Conservation (phyloP, 1,140 invertebrate species). For the Drosophila pseudoananassae region DNA sequence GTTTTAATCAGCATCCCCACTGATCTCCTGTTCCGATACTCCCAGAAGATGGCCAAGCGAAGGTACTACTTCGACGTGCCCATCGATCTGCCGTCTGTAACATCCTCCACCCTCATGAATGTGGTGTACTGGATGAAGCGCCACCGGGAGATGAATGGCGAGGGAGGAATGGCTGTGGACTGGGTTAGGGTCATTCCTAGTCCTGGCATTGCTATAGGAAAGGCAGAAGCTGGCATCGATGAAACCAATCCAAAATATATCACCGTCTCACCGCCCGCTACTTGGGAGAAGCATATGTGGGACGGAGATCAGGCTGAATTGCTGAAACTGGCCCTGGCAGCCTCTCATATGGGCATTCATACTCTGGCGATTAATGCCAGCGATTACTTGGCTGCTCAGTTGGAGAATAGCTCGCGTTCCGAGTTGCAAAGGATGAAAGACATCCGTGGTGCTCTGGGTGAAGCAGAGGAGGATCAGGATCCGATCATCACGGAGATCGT, state of each 20-base stretch:
- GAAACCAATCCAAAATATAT: not conserved
- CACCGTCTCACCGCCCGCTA: not conserved
- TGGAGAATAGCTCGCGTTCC: constrained; percentile 6
- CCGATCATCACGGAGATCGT: not conserved
- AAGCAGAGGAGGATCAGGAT: not conserved
- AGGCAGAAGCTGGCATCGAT: not conserved
- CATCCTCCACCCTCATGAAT: constrained; percentile 21
- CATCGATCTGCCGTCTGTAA: constrained; percentile 30
- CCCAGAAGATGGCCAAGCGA: constrained; percentile 4
- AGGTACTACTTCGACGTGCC: constrained; percentile 4
- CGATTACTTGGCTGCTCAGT: constrained; percentile 19
- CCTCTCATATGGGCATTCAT: constrained; percentile 32
- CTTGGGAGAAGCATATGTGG: constrained; percentile 9
- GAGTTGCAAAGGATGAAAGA: not conserved
- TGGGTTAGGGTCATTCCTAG: too few species aligned
- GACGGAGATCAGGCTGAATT: constrained; percentile 26
- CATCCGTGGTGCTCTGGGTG: constrained; percentile 4
- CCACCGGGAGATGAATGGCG: constrained; percentile 6
- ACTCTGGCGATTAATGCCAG: constrained; percentile 18
- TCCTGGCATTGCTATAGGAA: too few species aligned
- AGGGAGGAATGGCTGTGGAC: not conserved
- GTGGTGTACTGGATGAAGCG: constrained; percentile 50
- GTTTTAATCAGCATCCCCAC: constrained; percentile 27
- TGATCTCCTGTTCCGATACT: constrained; percentile 29
- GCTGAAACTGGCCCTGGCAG: constrained; percentile 39